Base-by-base conservation (phyloP, 2,113 vertebrate genomes). In the Sebastes schlegelii region DNA sequence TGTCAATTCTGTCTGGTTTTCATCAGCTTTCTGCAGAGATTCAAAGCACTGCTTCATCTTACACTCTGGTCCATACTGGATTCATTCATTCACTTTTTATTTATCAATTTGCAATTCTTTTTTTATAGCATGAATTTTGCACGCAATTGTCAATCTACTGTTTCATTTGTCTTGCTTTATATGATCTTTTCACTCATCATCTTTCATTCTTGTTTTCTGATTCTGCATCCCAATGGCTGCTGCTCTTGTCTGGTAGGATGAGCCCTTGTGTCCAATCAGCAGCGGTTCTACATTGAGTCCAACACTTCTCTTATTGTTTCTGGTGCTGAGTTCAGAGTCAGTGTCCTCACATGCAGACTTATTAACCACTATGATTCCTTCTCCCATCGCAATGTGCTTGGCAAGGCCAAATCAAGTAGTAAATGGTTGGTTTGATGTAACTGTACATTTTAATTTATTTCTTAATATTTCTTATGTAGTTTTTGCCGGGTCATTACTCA, bases 241-340 rank as follows among this genome's bases (percentile, higher is more conserved):
- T 96, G 95, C 85, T 96, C 93, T 79, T 82, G 55, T 95, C 95
- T 45, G 94, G 92, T 96, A 99, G 97, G 96, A 98, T 94, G 96
- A 96, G 94, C 96, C 97, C 92, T 92, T 96, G 95, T 99, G 97
- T 91, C 97, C 96, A 92, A 93, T 95, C 94, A 98, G 95, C 96
- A 92, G 85, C 95, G 96, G 95, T 93, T 96, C 94, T 92, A 78
- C 95, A 89, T 91, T 96, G 95, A 95, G 73, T 93, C 94, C 95
- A 13, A 79, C 94, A 94, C 94, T 95, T 91, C 88, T 95, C 93
- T 92, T 96, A 93, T 97, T 97, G 94, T 95, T 97, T 96, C 95
- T 97, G 77, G 34, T 90, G 79, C 78, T 93, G 57, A 83, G 77
- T 74, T 85, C 84, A 49, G 84, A 90, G 88, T 94, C 85, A 83